A percentile compares a stretch with the other conserved stretches of the same genome.
Conservation (phyloP, 2,113 vertebrate species). For the Poecile atricapillus region DNA sequence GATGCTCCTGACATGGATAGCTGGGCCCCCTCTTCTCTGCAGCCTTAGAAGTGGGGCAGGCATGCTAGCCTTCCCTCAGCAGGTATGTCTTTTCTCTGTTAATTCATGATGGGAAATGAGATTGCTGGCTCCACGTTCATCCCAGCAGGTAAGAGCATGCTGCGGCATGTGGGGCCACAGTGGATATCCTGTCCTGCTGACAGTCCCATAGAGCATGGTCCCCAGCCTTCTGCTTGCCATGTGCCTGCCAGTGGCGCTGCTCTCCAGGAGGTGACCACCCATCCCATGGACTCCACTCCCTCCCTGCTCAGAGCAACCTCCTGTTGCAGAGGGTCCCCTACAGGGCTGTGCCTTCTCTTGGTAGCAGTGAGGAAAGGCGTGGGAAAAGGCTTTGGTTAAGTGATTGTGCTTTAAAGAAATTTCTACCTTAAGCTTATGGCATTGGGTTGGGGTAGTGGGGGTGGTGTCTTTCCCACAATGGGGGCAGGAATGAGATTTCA, state of each 20-base stretch:
- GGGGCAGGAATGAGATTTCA: background rate
- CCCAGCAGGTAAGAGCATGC: background rate
- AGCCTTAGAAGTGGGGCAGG: background rate
- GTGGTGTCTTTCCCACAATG: background rate
- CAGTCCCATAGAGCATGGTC: background rate
- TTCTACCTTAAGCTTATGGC: background rate
- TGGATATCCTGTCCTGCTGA: background rate
- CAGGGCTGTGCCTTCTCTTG: background rate
- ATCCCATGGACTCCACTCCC: background rate
- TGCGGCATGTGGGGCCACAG: fast-evolving
- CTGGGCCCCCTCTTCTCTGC: background rate
- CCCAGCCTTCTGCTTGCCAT: background rate
- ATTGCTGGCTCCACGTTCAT: fast-evolving
- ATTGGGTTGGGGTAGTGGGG: background rate
- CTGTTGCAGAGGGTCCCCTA: background rate
- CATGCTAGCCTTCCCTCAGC: fast-evolving
- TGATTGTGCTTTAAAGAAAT: background rate
- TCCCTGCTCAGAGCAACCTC: background rate
- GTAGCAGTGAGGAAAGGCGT: background rate
- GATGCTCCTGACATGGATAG: fast-evolving
- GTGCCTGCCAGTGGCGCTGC: background rate
- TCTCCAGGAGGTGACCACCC: background rate
- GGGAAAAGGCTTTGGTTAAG: background rate
- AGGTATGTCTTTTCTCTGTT: background rate
- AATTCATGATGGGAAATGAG: background rate